Conservation (phyloP, 1,140 invertebrate species). For the Paralvinella palmiformis region DNA sequence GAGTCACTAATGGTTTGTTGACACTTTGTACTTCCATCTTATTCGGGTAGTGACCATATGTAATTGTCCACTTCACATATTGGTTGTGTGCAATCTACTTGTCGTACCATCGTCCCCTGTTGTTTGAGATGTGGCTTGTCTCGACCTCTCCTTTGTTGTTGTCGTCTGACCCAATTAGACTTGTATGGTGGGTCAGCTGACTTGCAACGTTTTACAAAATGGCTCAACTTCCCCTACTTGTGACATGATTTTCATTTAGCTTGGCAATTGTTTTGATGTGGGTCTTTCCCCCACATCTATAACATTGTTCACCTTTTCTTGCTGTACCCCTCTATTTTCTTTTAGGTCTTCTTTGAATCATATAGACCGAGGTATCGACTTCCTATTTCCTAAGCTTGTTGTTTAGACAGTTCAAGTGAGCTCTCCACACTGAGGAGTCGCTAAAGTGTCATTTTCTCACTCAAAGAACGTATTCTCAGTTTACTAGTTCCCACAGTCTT, state of each 20-base stretch:
- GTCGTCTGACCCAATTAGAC: neutral
- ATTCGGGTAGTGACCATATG: neutral
- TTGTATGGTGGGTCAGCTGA: neutral
- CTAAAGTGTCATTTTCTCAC: neutral
- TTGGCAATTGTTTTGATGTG: neutral
- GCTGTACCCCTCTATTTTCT: neutral
- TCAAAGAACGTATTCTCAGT: neutral
- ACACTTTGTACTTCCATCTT: neutral
- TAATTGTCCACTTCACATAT: neutral
- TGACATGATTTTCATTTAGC: slow-evolving; percentile 4
- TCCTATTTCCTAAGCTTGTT: neutral
- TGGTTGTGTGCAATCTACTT: neutral
- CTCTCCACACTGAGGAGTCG: neutral
- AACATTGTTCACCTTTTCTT: slow-evolving; percentile 3
- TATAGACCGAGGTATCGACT: neutral
- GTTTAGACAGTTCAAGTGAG: neutral
- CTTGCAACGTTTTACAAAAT: slow-evolving; percentile 5
- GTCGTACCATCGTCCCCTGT: slow-evolving; percentile 6
- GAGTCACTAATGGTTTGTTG: slow-evolving; percentile 6
- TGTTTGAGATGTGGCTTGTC: neutral
- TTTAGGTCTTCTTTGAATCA: neutral
- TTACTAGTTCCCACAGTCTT: slow-evolving; percentile 1
- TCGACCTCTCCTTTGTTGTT: neutral
- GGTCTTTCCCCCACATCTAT: neutral
- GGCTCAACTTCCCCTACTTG: neutral